Evolutionary conservation across 2,888 invertebrate species (phyloP).

Genomic region (Dexiosoma caninum): DNA sequence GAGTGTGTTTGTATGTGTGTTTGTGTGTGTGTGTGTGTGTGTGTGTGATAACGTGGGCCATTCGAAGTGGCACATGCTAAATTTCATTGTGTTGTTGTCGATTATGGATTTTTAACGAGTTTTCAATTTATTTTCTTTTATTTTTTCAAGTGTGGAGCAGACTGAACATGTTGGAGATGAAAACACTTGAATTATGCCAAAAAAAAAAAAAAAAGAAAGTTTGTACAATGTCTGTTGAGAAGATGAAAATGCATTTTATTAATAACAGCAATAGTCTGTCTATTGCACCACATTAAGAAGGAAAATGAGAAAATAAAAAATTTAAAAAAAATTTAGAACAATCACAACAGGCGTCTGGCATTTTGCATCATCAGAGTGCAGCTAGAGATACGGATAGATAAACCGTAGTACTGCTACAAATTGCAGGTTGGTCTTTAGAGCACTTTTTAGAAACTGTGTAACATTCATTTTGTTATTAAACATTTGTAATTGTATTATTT

Average conservation of each 20-base stretch:
- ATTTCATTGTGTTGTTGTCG: conserved; percentile 63
- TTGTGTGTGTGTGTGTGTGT: conserved; percentile 15
- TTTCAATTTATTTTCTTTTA: conserved; percentile 74
- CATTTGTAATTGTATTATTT: too few species aligned
- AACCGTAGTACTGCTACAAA: background rate
- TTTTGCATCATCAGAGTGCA: conserved; percentile 59
- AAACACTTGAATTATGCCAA: conserved; percentile 67
- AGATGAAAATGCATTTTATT: conserved; percentile 34
- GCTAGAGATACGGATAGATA: conserved; percentile 19
- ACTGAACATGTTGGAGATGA: conserved; percentile 54
- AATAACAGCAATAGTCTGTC: conserved; percentile 30
- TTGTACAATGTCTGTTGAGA: conserved; percentile 22
- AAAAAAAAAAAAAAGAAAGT: background rate
- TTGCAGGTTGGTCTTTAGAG: background rate
- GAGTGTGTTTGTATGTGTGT: conserved; percentile 17
- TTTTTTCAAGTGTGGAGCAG: conserved; percentile 55
- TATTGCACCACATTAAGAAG: conserved; percentile 55
- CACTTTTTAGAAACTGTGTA: background rate
- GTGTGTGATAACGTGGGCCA: conserved; percentile 34
- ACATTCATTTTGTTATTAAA: background rate
- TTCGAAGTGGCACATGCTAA: conserved; percentile 62
- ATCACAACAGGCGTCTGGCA: conserved; percentile 54
- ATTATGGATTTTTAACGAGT: conserved; percentile 78
- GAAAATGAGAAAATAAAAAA: background rate
- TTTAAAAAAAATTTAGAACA: conserved; percentile 3